phyloP scores from a whole-genome alignment of 2,113 vertebrate genomes.

The Tragelaphus scriptus region DNA sequence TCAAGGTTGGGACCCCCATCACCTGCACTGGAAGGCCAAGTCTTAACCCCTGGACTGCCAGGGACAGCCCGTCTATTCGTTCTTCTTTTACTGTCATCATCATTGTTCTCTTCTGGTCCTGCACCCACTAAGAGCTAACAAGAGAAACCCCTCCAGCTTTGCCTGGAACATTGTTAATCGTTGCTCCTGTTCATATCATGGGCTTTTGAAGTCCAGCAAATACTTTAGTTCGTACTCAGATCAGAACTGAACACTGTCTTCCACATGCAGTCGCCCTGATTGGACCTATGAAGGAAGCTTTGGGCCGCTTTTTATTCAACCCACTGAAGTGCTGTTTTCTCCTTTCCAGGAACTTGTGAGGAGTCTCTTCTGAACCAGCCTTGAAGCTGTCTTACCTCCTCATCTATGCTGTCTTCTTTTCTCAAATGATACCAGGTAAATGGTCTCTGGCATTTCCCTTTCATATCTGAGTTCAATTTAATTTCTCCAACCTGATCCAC shows the following conservation, averaged over 20 bases:
- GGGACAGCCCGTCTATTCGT: too few species aligned
- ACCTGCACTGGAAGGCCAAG: too few species aligned
- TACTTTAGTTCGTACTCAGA: background rate
- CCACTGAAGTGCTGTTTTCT: background rate
- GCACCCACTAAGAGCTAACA: background rate
- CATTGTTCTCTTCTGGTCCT: background rate
- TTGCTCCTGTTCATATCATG: background rate
- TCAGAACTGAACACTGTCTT: background rate
- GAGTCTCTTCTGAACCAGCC: background rate
- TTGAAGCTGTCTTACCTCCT: background rate
- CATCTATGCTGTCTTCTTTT: background rate
- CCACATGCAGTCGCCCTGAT: fast-evolving
- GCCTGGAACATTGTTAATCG: fast-evolving
- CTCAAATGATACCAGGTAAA: background rate
- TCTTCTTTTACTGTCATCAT: background rate
- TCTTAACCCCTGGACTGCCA: background rate
- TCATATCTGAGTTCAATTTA: background rate
- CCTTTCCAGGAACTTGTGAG: background rate
- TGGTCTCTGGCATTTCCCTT: background rate
- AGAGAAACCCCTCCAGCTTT: background rate
- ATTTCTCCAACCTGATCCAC: background rate
- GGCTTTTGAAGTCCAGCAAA: background rate
- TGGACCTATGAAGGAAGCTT: background rate
- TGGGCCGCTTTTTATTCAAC: background rate
- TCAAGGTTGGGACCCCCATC: background rate